Evolutionary conservation across 2,888 invertebrate species (phyloP), one percentile per base, ranked within the genome.

Genomic region (Agrotis exclamationis): DNA sequence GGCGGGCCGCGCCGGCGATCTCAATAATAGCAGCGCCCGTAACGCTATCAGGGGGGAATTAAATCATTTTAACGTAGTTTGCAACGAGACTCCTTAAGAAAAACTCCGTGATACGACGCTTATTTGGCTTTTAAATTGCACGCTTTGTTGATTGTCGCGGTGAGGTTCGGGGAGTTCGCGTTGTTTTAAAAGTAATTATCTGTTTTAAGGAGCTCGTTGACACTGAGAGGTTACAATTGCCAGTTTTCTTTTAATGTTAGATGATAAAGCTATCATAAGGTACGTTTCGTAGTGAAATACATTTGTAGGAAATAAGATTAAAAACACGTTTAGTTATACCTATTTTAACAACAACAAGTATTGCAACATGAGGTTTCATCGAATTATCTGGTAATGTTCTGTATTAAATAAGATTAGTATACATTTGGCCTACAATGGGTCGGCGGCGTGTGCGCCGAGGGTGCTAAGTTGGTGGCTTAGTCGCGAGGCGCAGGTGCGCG

Each of bases 11-110:
- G 91, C 85, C 87, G 89, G 91, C 92, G 90, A 88, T 91, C 93
- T 93, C 94, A 92, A 93, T 93, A 93, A 93, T 88, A 91, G 89
- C 90, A 86, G 83, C 86, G 87, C 88, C 87, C 89, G 91, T 91
- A 90, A 88, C 94, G 94, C 94, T 95, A 95, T 95, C 95, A 93
- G 85, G 90, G 94, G 95, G 93, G 94, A 95, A 93, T 91, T 96
- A 96, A 96, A 96, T 96, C 96, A 96, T 95, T 95, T 95, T 96
- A 95, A 95, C 95, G 94, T 91, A 95, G 92, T 96, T 94, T 93
- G 90, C 89, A 87, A 88, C 84, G 86, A 83, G 88, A 91, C 93
- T 93, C 88, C 91, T 93, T 91, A 91, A 91, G 91, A 95, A 89
- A 94, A 94, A 93, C 86, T 90, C 89, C 69, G 86, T 87, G 91